These are phyloP conservation scores for human (Homo sapiens) DNA, from an alignment of 2,113 vertebrate species.

Conservation along the genomic window GRCh38 chr18:49024001-49024500, in stretches of 20 bases:
- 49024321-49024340: too few relatives aligned
- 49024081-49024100: too few relatives aligned
- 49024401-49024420: too few relatives aligned
- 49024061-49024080: too few relatives aligned
- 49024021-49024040: neutral
- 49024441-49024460: too few relatives aligned
- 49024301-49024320: neutral
- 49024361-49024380: neutral
- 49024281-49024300: neutral
- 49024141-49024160: neutral
- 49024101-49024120: too few relatives aligned
- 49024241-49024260: neutral
- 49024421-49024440: accelerated
- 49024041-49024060: too few relatives aligned
- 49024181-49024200: neutral
- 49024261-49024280: neutral
- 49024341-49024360: neutral
- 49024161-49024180: neutral
- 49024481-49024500: neutral
- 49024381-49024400: neutral
- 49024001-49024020: neutral
- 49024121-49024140: too few relatives aligned
- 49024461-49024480: neutral
- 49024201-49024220: neutral
- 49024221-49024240: neutral